Evolutionary conservation across 2,113 vertebrate genomes (phyloP).

Genomic region (Chroicocephalus ridibundus): DNA sequence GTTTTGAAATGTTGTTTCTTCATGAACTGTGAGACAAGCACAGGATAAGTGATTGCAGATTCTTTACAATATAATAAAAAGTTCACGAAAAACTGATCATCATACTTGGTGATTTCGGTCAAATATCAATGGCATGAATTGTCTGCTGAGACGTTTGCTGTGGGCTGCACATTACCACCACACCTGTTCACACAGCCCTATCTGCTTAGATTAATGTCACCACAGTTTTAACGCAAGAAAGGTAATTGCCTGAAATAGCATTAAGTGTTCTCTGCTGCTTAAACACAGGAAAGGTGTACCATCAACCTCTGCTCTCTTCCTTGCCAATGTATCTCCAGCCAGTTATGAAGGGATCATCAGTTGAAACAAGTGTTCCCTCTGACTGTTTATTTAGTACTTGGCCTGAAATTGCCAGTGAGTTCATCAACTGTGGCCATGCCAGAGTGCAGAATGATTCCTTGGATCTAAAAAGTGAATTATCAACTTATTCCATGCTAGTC

Average conservation of each 20-base stretch:
- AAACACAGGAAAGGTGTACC: neutral
- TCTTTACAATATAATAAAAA: slow-evolving; percentile 23
- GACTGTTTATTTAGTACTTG: neutral
- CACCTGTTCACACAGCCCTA: neutral
- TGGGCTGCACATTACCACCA: neutral
- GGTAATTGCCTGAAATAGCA: neutral
- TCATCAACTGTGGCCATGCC: accelerated
- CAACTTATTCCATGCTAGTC: neutral
- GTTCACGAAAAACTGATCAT: neutral
- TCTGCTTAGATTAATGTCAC: neutral
- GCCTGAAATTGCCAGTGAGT: neutral
- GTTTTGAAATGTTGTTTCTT: slow-evolving; percentile 47
- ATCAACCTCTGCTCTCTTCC: neutral
- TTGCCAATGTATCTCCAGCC: neutral
- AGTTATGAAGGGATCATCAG: neutral
- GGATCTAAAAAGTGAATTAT: neutral
- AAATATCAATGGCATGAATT: neutral
- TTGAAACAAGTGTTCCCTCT: neutral
- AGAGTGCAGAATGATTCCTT: neutral
- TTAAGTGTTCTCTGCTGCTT: neutral
- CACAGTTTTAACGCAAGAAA: neutral
- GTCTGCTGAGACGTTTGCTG: slow-evolving; percentile 9
- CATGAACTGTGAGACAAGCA: neutral
- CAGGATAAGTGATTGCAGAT: slow-evolving; percentile 22
- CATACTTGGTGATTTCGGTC: neutral